These are phyloP conservation scores for Sussaba pulchella DNA, from an alignment of 2,888 invertebrate genomes.

Conservation along the genomic window DNA sequence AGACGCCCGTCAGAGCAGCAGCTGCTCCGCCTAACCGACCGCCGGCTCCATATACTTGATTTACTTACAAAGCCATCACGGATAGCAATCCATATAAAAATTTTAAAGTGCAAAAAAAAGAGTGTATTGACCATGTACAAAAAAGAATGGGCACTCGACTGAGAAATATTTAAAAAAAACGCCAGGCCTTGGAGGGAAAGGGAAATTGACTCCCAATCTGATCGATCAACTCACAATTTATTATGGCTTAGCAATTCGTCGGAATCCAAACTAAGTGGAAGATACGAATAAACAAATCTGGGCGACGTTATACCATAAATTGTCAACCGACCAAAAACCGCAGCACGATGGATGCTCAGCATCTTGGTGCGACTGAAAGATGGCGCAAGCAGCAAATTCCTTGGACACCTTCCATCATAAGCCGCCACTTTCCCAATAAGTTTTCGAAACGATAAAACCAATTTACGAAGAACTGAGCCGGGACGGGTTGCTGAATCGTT, in stretches of 20 bases:
- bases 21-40: no score
- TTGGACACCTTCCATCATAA: constrained; percentile 51
- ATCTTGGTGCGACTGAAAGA: constrained; percentile 66
- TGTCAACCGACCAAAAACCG: constrained; percentile 63
- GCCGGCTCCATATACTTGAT: no score
- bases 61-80: constrained; percentile 60
- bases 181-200: constrained; percentile 33
- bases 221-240: constrained; percentile 64
- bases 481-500: constrained; percentile 63
- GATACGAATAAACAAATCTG: constrained; percentile 63
- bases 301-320: constrained; percentile 63
- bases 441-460: constrained; percentile 66
- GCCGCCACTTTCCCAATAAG: constrained; percentile 39
- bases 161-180: constrained; percentile 39
- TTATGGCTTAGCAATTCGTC: constrained; percentile 62
- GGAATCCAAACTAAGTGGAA: constrained; percentile 56
- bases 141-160: constrained; percentile 69
- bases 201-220: constrained; percentile 61
- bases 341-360: constrained; percentile 62
- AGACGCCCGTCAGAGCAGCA: no score
- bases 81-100: constrained; percentile 61
- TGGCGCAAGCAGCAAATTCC: constrained; percentile 47
- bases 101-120: constrained; percentile 61
- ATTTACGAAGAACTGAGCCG: constrained; percentile 62
- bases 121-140: constrained; percentile 69